Conservation (phyloP, 2,888 invertebrate genomes). For the Gisinianus flammeolus region DNA sequence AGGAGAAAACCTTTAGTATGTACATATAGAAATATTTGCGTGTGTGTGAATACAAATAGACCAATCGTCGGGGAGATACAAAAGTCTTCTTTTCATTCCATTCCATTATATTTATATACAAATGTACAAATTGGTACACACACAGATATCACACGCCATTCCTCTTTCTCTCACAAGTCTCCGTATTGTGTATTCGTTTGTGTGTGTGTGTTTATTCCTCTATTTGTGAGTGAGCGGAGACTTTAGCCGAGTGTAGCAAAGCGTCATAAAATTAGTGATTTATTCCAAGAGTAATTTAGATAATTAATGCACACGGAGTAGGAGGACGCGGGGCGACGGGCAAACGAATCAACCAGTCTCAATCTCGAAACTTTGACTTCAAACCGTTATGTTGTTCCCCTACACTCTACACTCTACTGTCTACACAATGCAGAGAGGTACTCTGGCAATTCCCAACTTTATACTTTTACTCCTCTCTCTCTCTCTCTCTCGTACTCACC, state of each 20-base stretch:
- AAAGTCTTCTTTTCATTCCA: too few species aligned
- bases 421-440: background rate
- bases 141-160: background rate
- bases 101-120: background rate
- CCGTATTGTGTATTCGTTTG: too few species aligned
- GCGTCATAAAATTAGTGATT: slow-evolving; percentile 59
- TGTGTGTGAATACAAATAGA: too few species aligned
- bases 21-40: too few species aligned
- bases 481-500: background rate
- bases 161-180: too few species aligned
- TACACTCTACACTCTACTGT: background rate
- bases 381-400: background rate
- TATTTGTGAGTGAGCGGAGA: too few species aligned
- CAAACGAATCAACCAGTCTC: background rate
- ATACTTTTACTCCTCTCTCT: background rate
- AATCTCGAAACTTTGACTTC: background rate
- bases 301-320: slow-evolving; percentile 56
- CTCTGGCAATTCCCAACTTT: background rate
- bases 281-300: slow-evolving; percentile 58
- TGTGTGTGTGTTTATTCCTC: too few species aligned
- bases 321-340: background rate
- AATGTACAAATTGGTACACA: background rate
- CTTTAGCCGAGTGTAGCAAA: slow-evolving; percentile 37
- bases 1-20: background rate
- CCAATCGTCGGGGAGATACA: too few species aligned